These are phyloP conservation scores for Chamaedrilus cognettii DNA, from an alignment of 2,888 invertebrate species.

Conservation along the genomic window DNA sequence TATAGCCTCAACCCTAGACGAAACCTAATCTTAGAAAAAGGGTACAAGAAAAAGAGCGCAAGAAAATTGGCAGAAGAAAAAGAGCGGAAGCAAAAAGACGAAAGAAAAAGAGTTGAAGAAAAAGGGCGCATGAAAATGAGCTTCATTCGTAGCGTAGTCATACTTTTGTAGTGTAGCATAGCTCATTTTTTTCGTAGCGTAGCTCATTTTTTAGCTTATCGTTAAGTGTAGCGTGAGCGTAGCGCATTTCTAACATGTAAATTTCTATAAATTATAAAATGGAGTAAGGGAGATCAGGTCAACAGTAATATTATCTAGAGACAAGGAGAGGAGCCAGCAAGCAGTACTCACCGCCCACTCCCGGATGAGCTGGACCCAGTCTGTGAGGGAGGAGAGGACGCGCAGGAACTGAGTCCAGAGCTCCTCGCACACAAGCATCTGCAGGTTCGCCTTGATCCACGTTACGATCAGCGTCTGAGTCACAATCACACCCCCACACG, in stretches of 20 bases:
- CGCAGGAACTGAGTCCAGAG: slow-evolving; percentile 93
- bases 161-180: no score
- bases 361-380: slow-evolving; percentile 91
- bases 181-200: no score
- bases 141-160: no score
- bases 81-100: not conserved
- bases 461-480: slow-evolving; percentile 96
- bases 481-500: no score
- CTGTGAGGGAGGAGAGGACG: slow-evolving; percentile 83
- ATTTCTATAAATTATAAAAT: no score
- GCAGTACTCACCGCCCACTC: slow-evolving; percentile 91
- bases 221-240: no score
- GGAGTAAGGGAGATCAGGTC: no score
- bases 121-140: no score
- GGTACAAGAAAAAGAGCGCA: not conserved
- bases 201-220: no score
- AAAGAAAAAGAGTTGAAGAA: no score
- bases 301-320: no score
- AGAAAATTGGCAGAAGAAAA: not conserved
- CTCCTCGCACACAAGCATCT: slow-evolving; percentile 84
- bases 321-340: no score
- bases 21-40: not conserved
- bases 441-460: slow-evolving; percentile 96
- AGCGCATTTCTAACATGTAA: not conserved
- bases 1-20: not conserved